Conservation (phyloP, 2,888 invertebrate species). For the Calameuta filiformis region DNA sequence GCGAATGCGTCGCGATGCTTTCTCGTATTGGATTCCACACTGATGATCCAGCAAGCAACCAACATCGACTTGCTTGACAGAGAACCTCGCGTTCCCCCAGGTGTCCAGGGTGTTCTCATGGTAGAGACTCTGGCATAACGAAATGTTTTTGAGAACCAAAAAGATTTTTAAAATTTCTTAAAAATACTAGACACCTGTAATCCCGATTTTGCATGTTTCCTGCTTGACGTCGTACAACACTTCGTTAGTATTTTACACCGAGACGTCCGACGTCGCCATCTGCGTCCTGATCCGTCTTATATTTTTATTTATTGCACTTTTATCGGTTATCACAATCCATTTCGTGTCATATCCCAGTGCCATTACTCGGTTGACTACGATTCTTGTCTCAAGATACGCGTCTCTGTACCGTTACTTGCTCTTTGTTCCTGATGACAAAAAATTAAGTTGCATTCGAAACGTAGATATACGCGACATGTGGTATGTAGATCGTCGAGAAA, state of each 20-base stretch:
- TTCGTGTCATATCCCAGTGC: neutral
- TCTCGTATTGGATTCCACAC: neutral
- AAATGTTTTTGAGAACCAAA: neutral
- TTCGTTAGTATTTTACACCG: neutral
- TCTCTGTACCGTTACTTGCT: neutral
- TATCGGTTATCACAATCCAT: neutral
- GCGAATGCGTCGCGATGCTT: neutral
- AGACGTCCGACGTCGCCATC: neutral
- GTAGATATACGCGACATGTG: neutral
- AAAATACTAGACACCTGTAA: neutral
- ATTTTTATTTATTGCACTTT: neutral
- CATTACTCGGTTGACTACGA: neutral
- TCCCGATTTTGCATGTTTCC: neutral
- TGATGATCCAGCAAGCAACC: neutral
- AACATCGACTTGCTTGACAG: neutral
- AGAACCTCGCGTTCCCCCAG: neutral
- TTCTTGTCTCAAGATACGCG: neutral
- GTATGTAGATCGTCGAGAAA: constrained; percentile 21
- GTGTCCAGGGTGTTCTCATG: neutral
- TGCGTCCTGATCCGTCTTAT: neutral
- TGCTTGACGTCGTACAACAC: neutral
- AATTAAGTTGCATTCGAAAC: neutral
- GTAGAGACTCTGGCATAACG: neutral
- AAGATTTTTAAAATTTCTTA: neutral
- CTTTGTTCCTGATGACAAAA: neutral